These are phyloP conservation scores for Drosophila acutilabella DNA, from an alignment of 2,888 invertebrate species.

Conservation along the genomic window DNA sequence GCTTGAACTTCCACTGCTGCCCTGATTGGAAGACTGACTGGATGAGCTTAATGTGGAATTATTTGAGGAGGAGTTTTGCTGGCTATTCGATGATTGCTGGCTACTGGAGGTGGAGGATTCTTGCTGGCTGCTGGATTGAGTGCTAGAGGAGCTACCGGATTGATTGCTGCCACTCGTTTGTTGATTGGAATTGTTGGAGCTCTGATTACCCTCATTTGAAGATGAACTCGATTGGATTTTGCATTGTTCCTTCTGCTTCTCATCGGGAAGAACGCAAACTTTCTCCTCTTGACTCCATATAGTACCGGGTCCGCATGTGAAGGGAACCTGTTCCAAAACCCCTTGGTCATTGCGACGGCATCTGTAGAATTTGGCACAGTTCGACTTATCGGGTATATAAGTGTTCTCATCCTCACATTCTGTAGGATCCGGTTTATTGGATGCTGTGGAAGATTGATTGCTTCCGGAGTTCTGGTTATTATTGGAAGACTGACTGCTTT, in stretches of 20 bases:
- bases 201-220: slow-evolving; percentile 21
- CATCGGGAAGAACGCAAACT: slow-evolving; percentile 85
- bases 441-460: slow-evolving; percentile 38
- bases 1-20: slow-evolving; percentile 37
- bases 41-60: slow-evolving; percentile 28
- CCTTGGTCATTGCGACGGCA: slow-evolving; percentile 86
- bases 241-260: slow-evolving; percentile 76
- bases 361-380: slow-evolving; percentile 87
- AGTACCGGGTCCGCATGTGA: slow-evolving; percentile 87
- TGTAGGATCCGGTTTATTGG: slow-evolving; percentile 39
- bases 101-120: slow-evolving; percentile 16
- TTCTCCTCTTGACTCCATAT: slow-evolving; percentile 87
- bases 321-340: slow-evolving; percentile 85
- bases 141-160: slow-evolving; percentile 30
- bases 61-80: slow-evolving; percentile 43
- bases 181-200: slow-evolving; percentile 33
- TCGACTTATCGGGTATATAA: slow-evolving; percentile 84
- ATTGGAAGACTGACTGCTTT: slow-evolving; percentile 31
- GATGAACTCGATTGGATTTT: slow-evolving; percentile 50
- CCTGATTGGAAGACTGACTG: slow-evolving; percentile 52
- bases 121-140: slow-evolving; percentile 39
- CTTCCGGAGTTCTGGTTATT: slow-evolving; percentile 35
- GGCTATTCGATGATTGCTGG: slow-evolving; percentile 49
- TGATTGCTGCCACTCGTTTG: slow-evolving; percentile 43
- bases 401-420: slow-evolving; percentile 84